Base-by-base conservation (phyloP, 2,888 invertebrate genomes). In the Phyllotreta striolata region DNA sequence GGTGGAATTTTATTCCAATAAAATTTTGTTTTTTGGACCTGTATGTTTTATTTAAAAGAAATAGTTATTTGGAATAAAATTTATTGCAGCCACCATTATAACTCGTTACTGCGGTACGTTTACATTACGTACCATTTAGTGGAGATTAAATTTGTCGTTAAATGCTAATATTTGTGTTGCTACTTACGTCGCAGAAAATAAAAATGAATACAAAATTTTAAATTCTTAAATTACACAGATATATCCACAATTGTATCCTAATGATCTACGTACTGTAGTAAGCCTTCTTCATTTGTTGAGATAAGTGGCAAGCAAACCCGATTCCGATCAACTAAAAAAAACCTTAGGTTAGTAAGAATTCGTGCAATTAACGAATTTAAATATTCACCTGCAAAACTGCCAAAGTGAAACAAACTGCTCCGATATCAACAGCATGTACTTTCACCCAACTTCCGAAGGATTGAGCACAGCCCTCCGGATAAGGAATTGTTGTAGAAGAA, bases 221-320 rank as follows among this genome's bases (percentile, higher is more conserved):
- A 4, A 24, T 24, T 24, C 24, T 24, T 24, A 24, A 24, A 24
- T 24, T 24, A 24, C 24, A 4, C 7, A 44, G 10, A 9, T 8
- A 2, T 44, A 44, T n/a, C 10, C 12, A n/a, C 14, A 44, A 14
- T 1, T 14, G 6, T 24, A 13, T 46, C n/a, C 47, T 37, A 35
- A 60, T 39, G 46, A 6, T 60, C 72, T 70, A 76, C 43, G 77
- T 74, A 66, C 75, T 77, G 62, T 72, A 74, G 62, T 74, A 77
- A 9, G 76, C 72, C 62, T 74, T 72, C 62, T 75, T 77, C 43
- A 77, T 55, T 76, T 94, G 92, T 77, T 93, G 89, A 70, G 93
- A 94, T 81, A 98, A 85, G 81, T 93, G 93, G 85, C 95, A 96
- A 24, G 96, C 93, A 80, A 95, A 95, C 66, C 92, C 84, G 66